Percentiles rank a stretch among this genome's conserved stretches.
Evolutionary conservation across 2,113 vertebrate species (phyloP).

Genomic region (Semicossyphus pulcher): DNA sequence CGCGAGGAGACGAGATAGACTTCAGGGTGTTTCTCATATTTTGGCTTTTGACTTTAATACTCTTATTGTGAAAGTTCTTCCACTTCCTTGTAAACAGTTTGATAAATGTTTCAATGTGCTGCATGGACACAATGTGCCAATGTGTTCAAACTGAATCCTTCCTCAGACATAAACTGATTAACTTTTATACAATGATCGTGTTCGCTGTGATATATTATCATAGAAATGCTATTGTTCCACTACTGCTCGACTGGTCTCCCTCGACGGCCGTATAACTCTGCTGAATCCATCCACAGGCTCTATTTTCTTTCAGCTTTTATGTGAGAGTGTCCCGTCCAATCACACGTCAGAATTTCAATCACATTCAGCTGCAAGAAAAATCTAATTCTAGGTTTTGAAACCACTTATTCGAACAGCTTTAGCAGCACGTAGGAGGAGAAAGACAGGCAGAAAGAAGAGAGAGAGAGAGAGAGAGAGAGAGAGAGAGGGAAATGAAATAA

Average conservation of each 20-base stretch:
- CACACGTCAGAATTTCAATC: not conserved
- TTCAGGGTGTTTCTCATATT: constrained; percentile 8
- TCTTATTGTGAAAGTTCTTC: constrained; percentile 13
- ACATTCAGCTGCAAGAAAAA: too few species aligned
- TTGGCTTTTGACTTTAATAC: constrained; percentile 20
- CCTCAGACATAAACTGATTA: not conserved
- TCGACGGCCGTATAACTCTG: not conserved
- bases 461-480: not conserved
- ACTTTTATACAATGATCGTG: not conserved
- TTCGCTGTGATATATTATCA: not conserved
- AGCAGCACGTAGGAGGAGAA: not conserved
- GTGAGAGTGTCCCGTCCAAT: not conserved
- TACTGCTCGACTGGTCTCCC: not conserved
- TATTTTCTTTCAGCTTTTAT: not conserved
- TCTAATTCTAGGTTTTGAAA: not conserved
- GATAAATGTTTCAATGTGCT: constrained; percentile 6
- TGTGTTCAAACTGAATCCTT: not conserved
- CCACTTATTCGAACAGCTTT: not conserved
- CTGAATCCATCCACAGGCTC: not conserved
- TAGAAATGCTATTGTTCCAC: not conserved
- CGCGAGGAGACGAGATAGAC: not conserved
- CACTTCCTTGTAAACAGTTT: constrained; percentile 12
- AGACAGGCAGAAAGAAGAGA: too few species aligned
- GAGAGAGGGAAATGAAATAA: too few species aligned
- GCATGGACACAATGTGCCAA: not conserved